These are phyloP conservation scores for Patella caerulea DNA, from an alignment of 2,888 invertebrate genomes.

Conservation along the genomic window DNA sequence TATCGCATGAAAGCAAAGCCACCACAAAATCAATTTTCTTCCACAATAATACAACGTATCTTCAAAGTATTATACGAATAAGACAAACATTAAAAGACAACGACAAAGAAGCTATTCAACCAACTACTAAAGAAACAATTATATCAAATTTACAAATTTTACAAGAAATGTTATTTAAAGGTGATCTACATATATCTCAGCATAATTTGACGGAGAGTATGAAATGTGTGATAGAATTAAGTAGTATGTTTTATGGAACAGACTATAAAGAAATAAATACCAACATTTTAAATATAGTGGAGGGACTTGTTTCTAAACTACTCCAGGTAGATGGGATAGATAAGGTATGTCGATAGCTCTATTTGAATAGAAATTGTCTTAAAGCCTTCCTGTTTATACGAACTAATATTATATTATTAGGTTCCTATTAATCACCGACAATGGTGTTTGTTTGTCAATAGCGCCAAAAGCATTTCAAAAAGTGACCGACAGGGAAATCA, in stretches of 20 bases:
- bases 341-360: background rate
- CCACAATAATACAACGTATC: slow-evolving; percentile 8
- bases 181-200: background rate
- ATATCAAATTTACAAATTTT: slow-evolving; percentile 13
- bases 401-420: no score
- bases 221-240: slow-evolving; percentile 8
- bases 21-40: background rate
- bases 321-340: background rate
- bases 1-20: background rate
- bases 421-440: no score
- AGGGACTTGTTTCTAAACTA: background rate
- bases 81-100: background rate
- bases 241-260: background rate
- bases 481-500: no score
- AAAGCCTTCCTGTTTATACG: no score
- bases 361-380: no score
- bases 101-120: background rate
- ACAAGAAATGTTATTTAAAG: background rate
- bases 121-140: slow-evolving; percentile 1
- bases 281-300: background rate
- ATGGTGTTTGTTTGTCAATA: no score
- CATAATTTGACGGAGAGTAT: background rate
- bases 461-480: no score
- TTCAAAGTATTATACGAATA: slow-evolving; percentile 16
- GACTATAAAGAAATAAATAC: slow-evolving; percentile 6